Conservation (phyloP, 1,140 invertebrate species). For the Pseudoatta argentina region DNA sequence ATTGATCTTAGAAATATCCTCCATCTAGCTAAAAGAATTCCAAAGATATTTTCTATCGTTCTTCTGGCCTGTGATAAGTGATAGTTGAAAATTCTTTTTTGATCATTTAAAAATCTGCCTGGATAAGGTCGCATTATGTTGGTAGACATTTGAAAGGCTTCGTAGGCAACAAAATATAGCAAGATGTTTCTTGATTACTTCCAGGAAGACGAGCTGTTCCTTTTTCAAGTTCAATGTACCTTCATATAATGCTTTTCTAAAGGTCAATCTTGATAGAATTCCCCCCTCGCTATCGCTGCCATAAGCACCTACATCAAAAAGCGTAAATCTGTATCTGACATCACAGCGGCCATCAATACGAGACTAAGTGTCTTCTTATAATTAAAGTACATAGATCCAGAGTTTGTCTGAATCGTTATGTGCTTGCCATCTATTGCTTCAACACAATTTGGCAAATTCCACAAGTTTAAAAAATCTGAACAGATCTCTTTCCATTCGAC, state of each 20-base stretch:
- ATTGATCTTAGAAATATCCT: conserved; percentile 28
- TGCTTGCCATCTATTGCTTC: background rate
- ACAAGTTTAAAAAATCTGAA: conserved; percentile 3
- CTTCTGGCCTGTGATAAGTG: conserved; percentile 13
- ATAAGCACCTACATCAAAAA: background rate
- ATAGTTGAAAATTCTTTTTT: conserved; percentile 27
- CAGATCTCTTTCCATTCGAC: conserved; percentile 4
- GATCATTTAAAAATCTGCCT: background rate
- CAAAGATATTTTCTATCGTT: conserved; percentile 25
- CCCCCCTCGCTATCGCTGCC: conserved; percentile 2
- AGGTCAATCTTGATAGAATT: conserved; percentile 6
- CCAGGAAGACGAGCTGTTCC: background rate
- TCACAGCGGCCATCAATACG: background rate
- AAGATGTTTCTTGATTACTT: conserved; percentile 19
- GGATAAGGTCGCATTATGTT: conserved; percentile 9
- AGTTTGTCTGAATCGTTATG: background rate
- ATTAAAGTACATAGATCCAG: conserved; percentile 1
- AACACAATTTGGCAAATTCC: conserved; percentile 32
- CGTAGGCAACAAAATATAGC: conserved; percentile 22
- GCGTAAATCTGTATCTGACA: background rate
- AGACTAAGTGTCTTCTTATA: conserved; percentile 16
- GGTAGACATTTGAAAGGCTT: conserved; percentile 14
- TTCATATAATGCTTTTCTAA: conserved; percentile 18
- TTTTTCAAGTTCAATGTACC: conserved; percentile 4
- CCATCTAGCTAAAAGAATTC: conserved; percentile 6